Evolutionary conservation across 2,888 invertebrate genomes (phyloP).

Genomic region (Chorisops tibialis): DNA sequence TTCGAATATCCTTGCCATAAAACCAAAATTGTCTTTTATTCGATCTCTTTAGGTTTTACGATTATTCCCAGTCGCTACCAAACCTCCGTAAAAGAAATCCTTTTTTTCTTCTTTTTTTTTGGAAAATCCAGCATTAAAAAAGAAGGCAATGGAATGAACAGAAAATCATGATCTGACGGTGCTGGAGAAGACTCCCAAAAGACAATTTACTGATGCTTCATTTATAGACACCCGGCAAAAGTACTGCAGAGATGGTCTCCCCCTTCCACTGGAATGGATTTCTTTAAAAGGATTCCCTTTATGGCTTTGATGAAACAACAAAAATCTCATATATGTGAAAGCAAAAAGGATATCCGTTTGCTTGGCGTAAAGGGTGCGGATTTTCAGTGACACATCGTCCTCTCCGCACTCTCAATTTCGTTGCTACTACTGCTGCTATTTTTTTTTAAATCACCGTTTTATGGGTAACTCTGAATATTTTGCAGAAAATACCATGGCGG

Average conservation of each 20-base stretch:
- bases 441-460: conserved; percentile 18
- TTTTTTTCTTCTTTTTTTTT: too few species aligned
- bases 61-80: conserved; percentile 9
- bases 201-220: conserved; percentile 32
- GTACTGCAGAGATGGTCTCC: background rate
- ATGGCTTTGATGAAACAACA: conserved; percentile 32
- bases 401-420: background rate
- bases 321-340: conserved; percentile 29
- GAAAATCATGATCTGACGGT: conserved; percentile 25
- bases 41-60: conserved; percentile 32
- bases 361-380: conserved; percentile 5
- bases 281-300: conserved; percentile 32
- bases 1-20: conserved; percentile 31
- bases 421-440: conserved; percentile 4
- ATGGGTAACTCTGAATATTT: conserved; percentile 9
- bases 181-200: conserved; percentile 26
- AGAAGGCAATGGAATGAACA: conserved; percentile 5
- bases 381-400: conserved; percentile 9
- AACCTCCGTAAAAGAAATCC: conserved; percentile 6
- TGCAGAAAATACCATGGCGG: background rate
- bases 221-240: conserved; percentile 27
- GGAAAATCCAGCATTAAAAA: too few species aligned
- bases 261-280: conserved; percentile 27
- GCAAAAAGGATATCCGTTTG: conserved; percentile 4
- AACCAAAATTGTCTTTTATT: conserved; percentile 34